A percentile compares a stretch with the other conserved stretches of the same genome.
Evolutionary conservation across 2,888 invertebrate genomes (phyloP).

Genomic region (Torymus aiolomorphi): DNA sequence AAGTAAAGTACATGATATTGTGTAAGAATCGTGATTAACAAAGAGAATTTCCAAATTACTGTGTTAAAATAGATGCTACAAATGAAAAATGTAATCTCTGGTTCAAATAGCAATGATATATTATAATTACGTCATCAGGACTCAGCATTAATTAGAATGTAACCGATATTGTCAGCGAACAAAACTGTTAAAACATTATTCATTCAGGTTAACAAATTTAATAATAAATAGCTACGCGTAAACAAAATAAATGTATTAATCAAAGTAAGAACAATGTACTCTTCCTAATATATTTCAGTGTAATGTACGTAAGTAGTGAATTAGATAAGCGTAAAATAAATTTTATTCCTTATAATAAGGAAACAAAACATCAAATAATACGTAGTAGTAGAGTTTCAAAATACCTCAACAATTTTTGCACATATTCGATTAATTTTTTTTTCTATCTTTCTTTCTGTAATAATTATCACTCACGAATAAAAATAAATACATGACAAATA

Average conservation of each 20-base stretch:
- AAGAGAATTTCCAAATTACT: conserved; percentile 8
- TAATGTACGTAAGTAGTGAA: conserved; percentile 42
- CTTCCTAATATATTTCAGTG: conserved; percentile 34
- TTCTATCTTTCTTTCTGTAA: conserved; percentile 46
- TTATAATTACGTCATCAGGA: no score
- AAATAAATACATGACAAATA: conserved; percentile 20
- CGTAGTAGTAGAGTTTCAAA: conserved; percentile 7
- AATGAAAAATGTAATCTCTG: conserved; percentile 24
- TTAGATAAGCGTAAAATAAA: conserved; percentile 14
- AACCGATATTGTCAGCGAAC: conserved; percentile 12
- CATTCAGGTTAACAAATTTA: conserved; percentile 31
- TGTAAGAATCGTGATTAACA: conserved; percentile 22
- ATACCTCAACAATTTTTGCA: conserved; percentile 29
- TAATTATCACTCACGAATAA: conserved; percentile 35
- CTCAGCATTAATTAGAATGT: background rate
- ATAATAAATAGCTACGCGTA: conserved; percentile 39
- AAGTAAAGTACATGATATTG: background rate
- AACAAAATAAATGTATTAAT: conserved; percentile 19
- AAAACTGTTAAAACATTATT: conserved; percentile 34
- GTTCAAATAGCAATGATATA: no score
- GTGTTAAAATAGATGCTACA: conserved; percentile 21
- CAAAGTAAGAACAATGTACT: conserved; percentile 40
- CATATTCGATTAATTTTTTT: conserved; percentile 38
- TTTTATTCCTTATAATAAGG: conserved; percentile 15
- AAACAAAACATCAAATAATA: conserved; percentile 27